phyloP scores from a whole-genome alignment of 2,113 vertebrate species.

The Oplegnathus fasciatus region DNA sequence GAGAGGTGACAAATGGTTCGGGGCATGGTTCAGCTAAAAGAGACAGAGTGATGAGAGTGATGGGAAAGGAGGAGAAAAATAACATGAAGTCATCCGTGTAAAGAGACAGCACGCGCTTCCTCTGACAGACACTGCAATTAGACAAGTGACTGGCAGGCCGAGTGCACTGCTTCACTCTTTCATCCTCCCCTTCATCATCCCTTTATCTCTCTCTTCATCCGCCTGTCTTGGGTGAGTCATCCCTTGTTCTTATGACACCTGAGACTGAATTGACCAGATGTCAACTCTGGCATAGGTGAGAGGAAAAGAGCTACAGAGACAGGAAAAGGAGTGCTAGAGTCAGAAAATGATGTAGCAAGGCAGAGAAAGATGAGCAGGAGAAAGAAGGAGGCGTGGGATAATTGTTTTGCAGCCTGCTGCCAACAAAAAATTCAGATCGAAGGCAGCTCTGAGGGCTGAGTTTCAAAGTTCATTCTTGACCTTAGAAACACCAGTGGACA shows the following conservation, averaged over 20 bases:
- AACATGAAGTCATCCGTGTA: slow-evolving; percentile 57
- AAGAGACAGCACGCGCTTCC: slow-evolving; percentile 45
- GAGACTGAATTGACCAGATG: slow-evolving; percentile 52
- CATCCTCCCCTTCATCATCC: slow-evolving; percentile 58
- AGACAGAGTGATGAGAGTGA: slow-evolving; percentile 17
- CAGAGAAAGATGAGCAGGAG: background rate
- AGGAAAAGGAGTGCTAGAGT: slow-evolving; percentile 8
- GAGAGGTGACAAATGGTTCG: slow-evolving; percentile 7
- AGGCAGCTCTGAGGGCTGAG: background rate
- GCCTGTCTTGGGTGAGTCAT: slow-evolving; percentile 67
- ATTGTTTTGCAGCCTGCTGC: background rate
- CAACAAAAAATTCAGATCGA: background rate
- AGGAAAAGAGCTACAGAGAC: background rate
- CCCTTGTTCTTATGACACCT: slow-evolving; percentile 59
- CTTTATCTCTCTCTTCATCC: slow-evolving; percentile 49
- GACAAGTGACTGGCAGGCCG: slow-evolving; percentile 62
- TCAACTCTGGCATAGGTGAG: slow-evolving; percentile 39
- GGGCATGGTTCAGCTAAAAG: background rate
- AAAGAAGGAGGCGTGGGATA: background rate
- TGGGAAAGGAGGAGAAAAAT: slow-evolving; percentile 41
- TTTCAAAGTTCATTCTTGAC: background rate
- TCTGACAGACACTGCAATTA: slow-evolving; percentile 75
- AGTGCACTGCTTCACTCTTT: slow-evolving; percentile 50
- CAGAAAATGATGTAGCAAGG: background rate
- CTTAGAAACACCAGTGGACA: background rate